A percentile compares a stretch with the other conserved stretches of the same genome.
phyloP scores from a whole-genome alignment of 2,113 vertebrate genomes.

The Gallinago jamesoni region DNA sequence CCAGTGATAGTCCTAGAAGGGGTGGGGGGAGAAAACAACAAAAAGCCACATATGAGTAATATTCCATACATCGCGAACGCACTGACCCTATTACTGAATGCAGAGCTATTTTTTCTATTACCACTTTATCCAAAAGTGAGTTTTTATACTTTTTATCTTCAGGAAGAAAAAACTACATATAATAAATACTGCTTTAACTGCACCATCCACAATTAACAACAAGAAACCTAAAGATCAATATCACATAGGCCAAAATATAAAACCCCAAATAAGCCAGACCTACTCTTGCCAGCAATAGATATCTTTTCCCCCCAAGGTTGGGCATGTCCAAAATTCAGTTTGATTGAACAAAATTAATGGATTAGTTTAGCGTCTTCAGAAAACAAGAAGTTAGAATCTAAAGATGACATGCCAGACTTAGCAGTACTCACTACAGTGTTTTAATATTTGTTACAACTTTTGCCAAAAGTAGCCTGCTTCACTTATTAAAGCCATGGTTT shows the following conservation, averaged over 20 bases:
- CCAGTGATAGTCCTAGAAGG: constrained; percentile 94
- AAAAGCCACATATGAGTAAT: background rate
- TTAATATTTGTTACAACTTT: background rate
- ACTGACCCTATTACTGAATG: background rate
- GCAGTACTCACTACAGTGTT: background rate
- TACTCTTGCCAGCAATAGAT: background rate
- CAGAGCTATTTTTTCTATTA: background rate
- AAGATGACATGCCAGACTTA: background rate
- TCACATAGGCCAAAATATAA: background rate
- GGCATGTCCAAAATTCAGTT: background rate
- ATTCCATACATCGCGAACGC: background rate
- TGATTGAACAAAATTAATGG: background rate
- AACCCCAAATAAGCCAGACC: background rate
- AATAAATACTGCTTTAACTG: background rate
- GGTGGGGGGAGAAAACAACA: background rate
- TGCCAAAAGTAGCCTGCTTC: background rate
- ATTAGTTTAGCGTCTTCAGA: background rate
- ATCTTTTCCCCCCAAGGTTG: accelerated
- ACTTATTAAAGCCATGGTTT: background rate
- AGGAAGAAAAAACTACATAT: background rate
- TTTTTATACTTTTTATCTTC: background rate
- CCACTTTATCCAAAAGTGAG: background rate
- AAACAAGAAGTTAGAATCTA: background rate
- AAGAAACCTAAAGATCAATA: background rate
- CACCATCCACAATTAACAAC: background rate